Percentiles rank a stretch among this genome's conserved stretches.
These are phyloP conservation scores for Nerophis ophidion DNA, from an alignment of 2,113 vertebrate species.

Conservation along the genomic window DNA sequence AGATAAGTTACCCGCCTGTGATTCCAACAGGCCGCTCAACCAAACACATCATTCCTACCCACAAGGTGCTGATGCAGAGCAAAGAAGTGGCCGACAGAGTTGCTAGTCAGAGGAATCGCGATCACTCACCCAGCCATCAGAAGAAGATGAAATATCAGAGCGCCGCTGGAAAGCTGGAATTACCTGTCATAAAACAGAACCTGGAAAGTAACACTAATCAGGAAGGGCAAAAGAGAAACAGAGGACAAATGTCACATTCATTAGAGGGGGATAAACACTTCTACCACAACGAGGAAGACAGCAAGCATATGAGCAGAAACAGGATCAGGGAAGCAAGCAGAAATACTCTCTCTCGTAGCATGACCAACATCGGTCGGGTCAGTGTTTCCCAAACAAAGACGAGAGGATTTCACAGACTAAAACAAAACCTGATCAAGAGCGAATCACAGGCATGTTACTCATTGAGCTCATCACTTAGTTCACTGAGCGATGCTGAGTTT, in stretches of 20 bases:
- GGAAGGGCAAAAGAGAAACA: constrained; percentile 51
- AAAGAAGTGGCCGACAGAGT: constrained; percentile 70
- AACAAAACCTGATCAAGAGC: constrained; percentile 82
- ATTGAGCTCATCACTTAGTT: constrained; percentile 92
- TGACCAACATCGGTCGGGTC: constrained; percentile 61
- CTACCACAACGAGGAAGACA: constrained; percentile 55
- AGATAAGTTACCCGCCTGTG: constrained; percentile 48
- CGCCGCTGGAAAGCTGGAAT: constrained; percentile 49
- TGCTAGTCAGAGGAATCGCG: constrained; percentile 63
- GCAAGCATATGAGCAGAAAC: constrained; percentile 52
- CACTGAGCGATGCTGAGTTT: constrained; percentile 85
- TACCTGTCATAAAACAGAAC: constrained; percentile 60
- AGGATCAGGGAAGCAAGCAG: constrained; percentile 57
- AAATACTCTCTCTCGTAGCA: constrained; percentile 50
- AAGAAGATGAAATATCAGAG: constrained; percentile 58
- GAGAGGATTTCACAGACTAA: constrained; percentile 64
- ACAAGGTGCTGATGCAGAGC: constrained; percentile 69
- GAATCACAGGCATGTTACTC: constrained; percentile 85
- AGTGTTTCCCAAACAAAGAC: constrained; percentile 34
- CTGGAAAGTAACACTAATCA: constrained; percentile 50
- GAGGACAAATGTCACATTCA: constrained; percentile 74
- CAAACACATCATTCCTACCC: constrained; percentile 65
- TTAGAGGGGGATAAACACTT: constrained; percentile 82
- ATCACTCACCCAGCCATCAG: constrained; percentile 65
- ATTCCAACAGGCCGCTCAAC: constrained; percentile 49